Percentiles rank a stretch among this genome's conserved stretches.
These are phyloP conservation scores for Macaria liturata DNA, from an alignment of 2,888 invertebrate species.

Conservation along the genomic window DNA sequence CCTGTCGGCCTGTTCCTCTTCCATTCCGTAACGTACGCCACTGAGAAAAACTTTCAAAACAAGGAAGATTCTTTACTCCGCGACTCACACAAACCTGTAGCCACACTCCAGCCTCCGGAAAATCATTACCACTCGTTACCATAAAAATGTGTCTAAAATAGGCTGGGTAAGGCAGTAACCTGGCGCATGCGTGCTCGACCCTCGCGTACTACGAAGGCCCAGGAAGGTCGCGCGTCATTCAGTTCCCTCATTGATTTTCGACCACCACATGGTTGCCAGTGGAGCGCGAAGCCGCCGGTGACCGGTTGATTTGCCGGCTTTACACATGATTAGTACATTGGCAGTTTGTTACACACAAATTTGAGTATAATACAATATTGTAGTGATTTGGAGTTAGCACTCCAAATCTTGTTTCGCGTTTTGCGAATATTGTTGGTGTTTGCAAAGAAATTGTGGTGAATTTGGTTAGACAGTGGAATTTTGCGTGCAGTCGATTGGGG, in stretches of 20 bases:
- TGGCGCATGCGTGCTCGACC: conserved; percentile 68
- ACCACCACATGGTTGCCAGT: conserved; percentile 56
- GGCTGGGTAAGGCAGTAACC: conserved; percentile 22
- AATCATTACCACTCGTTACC: conserved; percentile 24
- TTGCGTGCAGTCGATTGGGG: neutral
- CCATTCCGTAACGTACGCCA: no score
- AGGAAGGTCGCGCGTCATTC: conserved; percentile 77
- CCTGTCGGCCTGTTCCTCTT: no score
- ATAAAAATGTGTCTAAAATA: conserved; percentile 23
- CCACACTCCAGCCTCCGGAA: conserved; percentile 15
- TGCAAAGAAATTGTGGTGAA: neutral
- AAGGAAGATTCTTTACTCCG: no score
- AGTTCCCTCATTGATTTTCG: conserved; percentile 76
- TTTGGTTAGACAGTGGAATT: neutral
- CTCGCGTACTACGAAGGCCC: conserved; percentile 72
- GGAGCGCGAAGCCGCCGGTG: conserved; percentile 55
- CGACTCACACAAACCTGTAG: no score
- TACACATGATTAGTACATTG: conserved; percentile 35
- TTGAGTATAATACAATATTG: no score
- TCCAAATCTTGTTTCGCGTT: no score
- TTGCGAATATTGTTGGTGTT: no score
- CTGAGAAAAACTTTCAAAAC: no score
- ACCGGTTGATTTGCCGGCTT: conserved; percentile 52
- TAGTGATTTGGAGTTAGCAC: no score
- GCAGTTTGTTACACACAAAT: neutral